phyloP scores from a whole-genome alignment of 2,797 vertebrate species.

The Oophaga sylvatica region DNA sequence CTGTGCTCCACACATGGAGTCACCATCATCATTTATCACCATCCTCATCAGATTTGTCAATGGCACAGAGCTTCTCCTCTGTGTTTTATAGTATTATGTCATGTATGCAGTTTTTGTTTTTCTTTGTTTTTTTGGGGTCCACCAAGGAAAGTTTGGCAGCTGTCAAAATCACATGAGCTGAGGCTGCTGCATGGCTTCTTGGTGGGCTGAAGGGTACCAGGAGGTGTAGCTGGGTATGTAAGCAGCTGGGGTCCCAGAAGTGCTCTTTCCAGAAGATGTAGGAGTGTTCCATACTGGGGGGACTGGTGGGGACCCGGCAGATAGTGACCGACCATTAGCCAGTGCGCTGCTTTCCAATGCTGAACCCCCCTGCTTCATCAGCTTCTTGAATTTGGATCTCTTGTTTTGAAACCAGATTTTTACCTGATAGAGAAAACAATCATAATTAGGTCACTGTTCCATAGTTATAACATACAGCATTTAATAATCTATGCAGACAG shows the following conservation, averaged over 20 bases:
- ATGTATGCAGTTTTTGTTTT: slow-evolving; percentile 60
- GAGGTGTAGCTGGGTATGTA: slow-evolving; percentile 99
- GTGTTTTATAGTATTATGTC: slow-evolving; percentile 45
- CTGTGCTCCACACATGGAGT: slow-evolving; percentile 64
- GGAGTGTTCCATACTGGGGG: slow-evolving; percentile 92
- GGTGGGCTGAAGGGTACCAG: slow-evolving; percentile 95
- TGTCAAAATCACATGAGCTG: slow-evolving; percentile 90
- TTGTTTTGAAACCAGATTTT: slow-evolving; percentile 98
- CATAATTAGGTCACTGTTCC: no score
- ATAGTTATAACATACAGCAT: background rate
- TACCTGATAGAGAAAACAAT: slow-evolving; percentile 73
- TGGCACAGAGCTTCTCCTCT: slow-evolving; percentile 67
- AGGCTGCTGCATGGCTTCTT: slow-evolving; percentile 98
- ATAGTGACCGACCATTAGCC: slow-evolving; percentile 88
- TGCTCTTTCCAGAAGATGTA: slow-evolving; percentile 86
- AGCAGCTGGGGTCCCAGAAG: slow-evolving; percentile 84
- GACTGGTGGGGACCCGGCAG: slow-evolving; percentile 87
- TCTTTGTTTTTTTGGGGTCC: slow-evolving; percentile 59
- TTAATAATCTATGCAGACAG: background rate
- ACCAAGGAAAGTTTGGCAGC: slow-evolving; percentile 53
- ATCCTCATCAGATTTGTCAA: slow-evolving; percentile 52
- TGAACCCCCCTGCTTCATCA: slow-evolving; percentile 93
- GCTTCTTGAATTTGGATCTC: slow-evolving; percentile 92
- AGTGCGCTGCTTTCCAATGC: slow-evolving; percentile 86
- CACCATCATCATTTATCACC: slow-evolving; percentile 54